Evolutionary conservation across 2,113 vertebrate species (phyloP).

Genomic region (Callocephalon fimbriatum): DNA sequence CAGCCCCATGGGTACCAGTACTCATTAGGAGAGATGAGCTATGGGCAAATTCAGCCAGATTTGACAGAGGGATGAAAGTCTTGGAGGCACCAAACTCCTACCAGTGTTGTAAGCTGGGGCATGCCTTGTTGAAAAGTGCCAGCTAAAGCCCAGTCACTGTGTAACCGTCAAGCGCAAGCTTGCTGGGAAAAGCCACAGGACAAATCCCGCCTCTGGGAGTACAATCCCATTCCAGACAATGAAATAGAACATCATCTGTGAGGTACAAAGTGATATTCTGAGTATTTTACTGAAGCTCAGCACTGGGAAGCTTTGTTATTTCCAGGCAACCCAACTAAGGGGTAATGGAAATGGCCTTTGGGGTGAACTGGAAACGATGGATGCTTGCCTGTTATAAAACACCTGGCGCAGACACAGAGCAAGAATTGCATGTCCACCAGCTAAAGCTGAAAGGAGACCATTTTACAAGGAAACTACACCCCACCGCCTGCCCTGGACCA

Average conservation of each 20-base stretch:
- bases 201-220: not conserved
- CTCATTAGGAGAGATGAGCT: not conserved
- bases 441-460: not conserved
- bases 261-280: not conserved
- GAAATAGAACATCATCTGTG: not conserved
- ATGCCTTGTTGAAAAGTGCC: not conserved
- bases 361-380: conserved; percentile 44
- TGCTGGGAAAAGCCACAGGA: not conserved
- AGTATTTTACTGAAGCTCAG: not conserved
- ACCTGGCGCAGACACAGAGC: conserved; percentile 30
- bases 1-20: not conserved
- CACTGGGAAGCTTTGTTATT: not conserved
- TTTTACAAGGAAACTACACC: not conserved
- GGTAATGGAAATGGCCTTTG: conserved; percentile 46
- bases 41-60: not conserved
- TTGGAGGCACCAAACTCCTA: not conserved
- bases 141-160: not conserved
- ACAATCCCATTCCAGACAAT: not conserved
- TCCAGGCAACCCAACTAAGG: conserved; percentile 8
- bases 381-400: conserved; percentile 26
- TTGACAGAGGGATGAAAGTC: not conserved
- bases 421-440: conserved; percentile 23
- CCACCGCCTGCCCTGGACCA: not conserved
- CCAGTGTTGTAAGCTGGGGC: not conserved
- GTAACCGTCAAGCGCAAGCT: not conserved